These are phyloP conservation scores for Ridgeia piscesae DNA, from an alignment of 1,140 invertebrate genomes.

Conservation along the genomic window DNA sequence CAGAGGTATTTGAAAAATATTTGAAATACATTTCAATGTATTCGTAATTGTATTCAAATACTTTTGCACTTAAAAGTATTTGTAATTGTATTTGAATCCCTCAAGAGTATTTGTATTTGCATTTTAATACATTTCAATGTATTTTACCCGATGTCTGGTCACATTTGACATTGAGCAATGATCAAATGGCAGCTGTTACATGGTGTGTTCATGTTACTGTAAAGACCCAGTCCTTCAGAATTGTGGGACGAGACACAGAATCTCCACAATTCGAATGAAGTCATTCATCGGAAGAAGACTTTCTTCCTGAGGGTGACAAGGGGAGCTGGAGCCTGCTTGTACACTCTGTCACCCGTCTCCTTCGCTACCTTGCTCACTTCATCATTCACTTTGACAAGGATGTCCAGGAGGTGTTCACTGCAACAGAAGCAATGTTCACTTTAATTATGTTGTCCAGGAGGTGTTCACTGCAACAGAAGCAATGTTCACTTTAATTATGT, in stretches of 20 bases:
- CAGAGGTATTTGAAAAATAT: no score
- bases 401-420: background rate
- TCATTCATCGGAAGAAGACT: background rate
- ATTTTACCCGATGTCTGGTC: no score
- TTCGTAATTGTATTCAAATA: no score
- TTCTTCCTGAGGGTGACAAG: background rate
- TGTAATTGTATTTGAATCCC: no score
- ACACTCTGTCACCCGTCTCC: background rate
- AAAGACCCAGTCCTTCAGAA: background rate
- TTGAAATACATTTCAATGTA: no score
- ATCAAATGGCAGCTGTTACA: background rate
- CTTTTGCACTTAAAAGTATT: no score
- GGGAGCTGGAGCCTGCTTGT: background rate
- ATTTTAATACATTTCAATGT: no score
- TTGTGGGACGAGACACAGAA: background rate
- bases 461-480: no score
- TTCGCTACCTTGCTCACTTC: background rate
- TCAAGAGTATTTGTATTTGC: no score
- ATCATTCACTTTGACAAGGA: background rate
- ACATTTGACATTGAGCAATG: background rate
- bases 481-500: no score
- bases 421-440: background rate
- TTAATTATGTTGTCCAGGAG: background rate
- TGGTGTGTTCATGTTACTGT: background rate
- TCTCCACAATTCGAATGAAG: background rate